Evolutionary conservation across 2,113 vertebrate genomes (phyloP).

Genomic region (Columba janthina): DNA sequence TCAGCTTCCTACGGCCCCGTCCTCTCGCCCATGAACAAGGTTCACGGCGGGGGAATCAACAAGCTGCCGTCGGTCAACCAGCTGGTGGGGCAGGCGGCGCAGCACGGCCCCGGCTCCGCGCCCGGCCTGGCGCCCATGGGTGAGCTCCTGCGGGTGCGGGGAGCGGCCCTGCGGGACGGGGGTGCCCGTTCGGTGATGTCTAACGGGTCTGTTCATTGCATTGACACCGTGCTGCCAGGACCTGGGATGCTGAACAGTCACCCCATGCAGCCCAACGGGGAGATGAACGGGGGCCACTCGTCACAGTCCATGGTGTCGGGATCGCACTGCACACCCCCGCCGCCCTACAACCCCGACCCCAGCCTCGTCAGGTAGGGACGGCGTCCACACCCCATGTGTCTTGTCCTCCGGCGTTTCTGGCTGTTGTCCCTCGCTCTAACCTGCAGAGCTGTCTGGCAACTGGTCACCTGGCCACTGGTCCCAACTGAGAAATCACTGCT

Average conservation of each 20-base stretch:
- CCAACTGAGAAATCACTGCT: constrained; percentile 19
- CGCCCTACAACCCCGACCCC: constrained; percentile 95
- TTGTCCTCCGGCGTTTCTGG: not conserved
- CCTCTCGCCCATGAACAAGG: constrained; percentile 88
- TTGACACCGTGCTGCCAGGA: constrained; percentile 65
- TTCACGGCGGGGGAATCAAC: constrained; percentile 78
- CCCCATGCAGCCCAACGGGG: constrained; percentile 87
- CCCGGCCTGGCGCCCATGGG: constrained; percentile 87
- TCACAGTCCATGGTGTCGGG: constrained; percentile 91
- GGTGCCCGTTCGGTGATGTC: not conserved
- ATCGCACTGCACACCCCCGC: constrained; percentile 94
- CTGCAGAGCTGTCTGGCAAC: not conserved
- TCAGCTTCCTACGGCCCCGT: constrained; percentile 83
- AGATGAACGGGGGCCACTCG: constrained; percentile 89
- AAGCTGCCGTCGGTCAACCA: constrained; percentile 92
- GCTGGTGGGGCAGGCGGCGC: constrained; percentile 88
- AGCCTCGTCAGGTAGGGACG: constrained; percentile 91
- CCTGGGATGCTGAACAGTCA: constrained; percentile 87
- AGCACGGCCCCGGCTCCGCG: constrained; percentile 77
- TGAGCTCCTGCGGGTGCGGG: constrained; percentile 37
- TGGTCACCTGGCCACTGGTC: constrained; percentile 19
- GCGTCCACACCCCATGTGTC: rapidly evolving
- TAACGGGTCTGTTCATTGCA: rapidly evolving
- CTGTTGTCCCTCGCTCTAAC: constrained; percentile 17
- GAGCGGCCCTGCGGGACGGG: no score